phyloP scores from a whole-genome alignment of 2,797 vertebrate species.

The Acestrorhynchus altus region DNA sequence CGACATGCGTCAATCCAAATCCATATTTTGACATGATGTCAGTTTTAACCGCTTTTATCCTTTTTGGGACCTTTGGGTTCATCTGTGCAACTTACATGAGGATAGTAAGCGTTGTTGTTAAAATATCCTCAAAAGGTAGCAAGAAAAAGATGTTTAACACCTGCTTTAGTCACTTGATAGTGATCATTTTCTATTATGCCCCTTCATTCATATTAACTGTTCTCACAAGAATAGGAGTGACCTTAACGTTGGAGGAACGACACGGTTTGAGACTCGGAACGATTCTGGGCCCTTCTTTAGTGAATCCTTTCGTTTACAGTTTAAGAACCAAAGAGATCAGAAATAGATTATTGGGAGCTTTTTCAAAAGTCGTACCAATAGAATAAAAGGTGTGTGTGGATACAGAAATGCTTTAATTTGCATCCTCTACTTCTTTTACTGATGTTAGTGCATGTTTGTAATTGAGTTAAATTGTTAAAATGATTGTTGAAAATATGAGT shows the following conservation, averaged over 20 bases:
- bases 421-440: too few relatives aligned
- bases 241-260: constrained; percentile 33
- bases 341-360: constrained; percentile 16
- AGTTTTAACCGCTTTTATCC: not conserved
- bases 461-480: too few relatives aligned
- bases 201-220: constrained; percentile 2
- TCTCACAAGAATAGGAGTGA: constrained; percentile 23
- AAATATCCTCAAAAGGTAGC: constrained; percentile 41
- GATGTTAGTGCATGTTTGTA: too few relatives aligned
- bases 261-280: not conserved
- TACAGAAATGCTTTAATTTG: too few relatives aligned
- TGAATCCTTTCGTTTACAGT: constrained; percentile 66
- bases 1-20: constrained; percentile 60
- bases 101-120: constrained; percentile 40
- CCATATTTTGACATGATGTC: constrained; percentile 37
- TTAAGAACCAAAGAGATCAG: constrained; percentile 58
- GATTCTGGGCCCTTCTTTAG: constrained; percentile 50
- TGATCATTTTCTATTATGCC: constrained; percentile 27
- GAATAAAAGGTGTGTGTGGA: too few relatives aligned
- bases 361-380: constrained; percentile 34
- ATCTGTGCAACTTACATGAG: constrained; percentile 31
- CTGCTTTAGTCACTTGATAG: constrained; percentile 50
- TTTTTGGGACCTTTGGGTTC: constrained; percentile 9
- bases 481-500: too few relatives aligned
- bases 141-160: constrained; percentile 54